These are phyloP conservation scores for Anhinga rufa DNA, from an alignment of 2,113 vertebrate genomes.

Conservation along the genomic window DNA sequence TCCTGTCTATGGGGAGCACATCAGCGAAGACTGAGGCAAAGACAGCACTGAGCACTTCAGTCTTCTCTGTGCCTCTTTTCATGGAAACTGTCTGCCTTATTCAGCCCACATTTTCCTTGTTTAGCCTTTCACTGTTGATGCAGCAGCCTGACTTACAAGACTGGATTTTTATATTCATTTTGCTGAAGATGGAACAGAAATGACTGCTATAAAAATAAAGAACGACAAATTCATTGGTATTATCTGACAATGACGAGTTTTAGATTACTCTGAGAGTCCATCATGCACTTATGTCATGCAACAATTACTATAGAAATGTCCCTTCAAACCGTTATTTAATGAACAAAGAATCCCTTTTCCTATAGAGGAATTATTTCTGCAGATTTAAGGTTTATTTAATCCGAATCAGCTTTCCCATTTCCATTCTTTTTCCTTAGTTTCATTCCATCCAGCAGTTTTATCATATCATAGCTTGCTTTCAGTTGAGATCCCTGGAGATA, in stretches of 20 bases:
- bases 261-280: neutral
- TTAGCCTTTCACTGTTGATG: neutral
- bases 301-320: neutral
- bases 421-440: conserved; percentile 32
- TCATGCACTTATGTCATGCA: neutral
- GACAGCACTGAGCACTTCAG: neutral
- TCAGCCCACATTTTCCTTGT: neutral
- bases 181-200: neutral
- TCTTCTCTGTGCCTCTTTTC: neutral
- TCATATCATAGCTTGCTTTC: conserved; percentile 25
- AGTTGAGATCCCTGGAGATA: conserved; percentile 36
- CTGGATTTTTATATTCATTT: neutral
- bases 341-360: neutral
- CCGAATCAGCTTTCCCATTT: neutral
- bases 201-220: neutral
- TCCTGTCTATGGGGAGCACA: neutral
- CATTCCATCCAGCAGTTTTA: neutral
- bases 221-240: neutral
- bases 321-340: neutral
- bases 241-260: neutral
- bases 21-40: neutral
- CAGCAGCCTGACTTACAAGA: neutral
- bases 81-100: neutral
- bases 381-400: neutral
- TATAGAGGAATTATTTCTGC: neutral